Evolutionary conservation across 2,113 vertebrate species (phyloP).

Genomic region (Salvelinus sp.): DNA sequence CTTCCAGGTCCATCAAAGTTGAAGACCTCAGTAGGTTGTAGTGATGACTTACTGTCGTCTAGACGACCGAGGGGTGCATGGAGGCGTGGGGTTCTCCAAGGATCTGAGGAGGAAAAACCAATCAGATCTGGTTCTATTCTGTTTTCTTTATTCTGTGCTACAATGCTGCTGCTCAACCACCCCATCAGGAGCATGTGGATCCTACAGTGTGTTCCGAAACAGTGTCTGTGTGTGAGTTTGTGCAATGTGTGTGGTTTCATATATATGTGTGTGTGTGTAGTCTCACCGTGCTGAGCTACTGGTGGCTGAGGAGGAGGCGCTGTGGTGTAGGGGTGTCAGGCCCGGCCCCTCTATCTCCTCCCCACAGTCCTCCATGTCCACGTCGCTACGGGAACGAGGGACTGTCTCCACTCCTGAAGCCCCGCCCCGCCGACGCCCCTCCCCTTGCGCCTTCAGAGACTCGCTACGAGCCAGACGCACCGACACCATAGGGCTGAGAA

Average conservation of each 20-base stretch:
- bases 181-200: too few relatives aligned
- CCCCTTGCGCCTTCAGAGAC: conserved; percentile 90
- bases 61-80: conserved; percentile 86
- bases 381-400: conserved; percentile 88
- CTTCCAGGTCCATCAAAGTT: too few relatives aligned
- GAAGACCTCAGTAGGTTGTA: not conserved
- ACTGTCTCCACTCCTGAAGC: conserved; percentile 76
- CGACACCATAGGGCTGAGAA: conserved; percentile 54
- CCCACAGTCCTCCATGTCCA: conserved; percentile 91
- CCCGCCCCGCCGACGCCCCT: conserved; percentile 77
- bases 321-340: conserved; percentile 82
- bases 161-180: not conserved
- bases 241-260: not conserved
- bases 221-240: not conserved
- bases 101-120: conserved; percentile 75
- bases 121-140: too few relatives aligned
- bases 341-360: conserved; percentile 68
- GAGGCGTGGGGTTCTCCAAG: conserved; percentile 90
- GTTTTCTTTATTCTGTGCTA: not conserved
- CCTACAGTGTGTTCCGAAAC: not conserved
- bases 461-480: conserved; percentile 88
- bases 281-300: conserved; percentile 85
- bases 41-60: conserved; percentile 80
- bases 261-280: not conserved
- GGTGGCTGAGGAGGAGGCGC: conserved; percentile 85